Evolutionary conservation across 2,888 invertebrate species (phyloP).

Genomic region (Mesorhabditis belari): DNA sequence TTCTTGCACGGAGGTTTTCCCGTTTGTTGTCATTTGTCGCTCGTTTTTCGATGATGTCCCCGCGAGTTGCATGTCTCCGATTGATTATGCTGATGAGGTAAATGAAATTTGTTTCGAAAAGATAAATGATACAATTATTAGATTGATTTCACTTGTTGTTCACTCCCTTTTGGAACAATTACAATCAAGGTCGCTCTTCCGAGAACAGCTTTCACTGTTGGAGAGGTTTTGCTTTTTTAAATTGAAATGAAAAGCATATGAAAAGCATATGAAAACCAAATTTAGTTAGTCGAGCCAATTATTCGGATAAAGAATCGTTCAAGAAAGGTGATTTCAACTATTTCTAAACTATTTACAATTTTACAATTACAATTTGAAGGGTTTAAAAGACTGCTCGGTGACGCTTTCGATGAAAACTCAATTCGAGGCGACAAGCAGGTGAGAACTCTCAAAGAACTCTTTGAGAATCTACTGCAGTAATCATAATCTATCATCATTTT

Average conservation of each 20-base stretch:
- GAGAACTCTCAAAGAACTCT: neutral
- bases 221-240: constrained; percentile 33
- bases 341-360: neutral
- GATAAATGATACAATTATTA: constrained; percentile 5
- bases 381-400: constrained; percentile 41
- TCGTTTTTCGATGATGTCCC: constrained; percentile 50
- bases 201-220: constrained; percentile 42
- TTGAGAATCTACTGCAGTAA: neutral
- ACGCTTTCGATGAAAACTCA: constrained; percentile 44
- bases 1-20: constrained; percentile 42
- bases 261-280: neutral
- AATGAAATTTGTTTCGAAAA: neutral
- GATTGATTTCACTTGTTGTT: constrained; percentile 50
- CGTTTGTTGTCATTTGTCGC: constrained; percentile 42
- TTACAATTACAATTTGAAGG: constrained; percentile 3
- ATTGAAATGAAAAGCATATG: neutral
- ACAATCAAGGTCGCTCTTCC: constrained; percentile 40
- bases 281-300: constrained; percentile 35
- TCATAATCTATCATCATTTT: neutral
- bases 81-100: constrained; percentile 43
- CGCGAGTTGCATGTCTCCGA: constrained; percentile 37
- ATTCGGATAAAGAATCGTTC: constrained; percentile 42
- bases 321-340: constrained; percentile 17
- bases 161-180: constrained; percentile 49
- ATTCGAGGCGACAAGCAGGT: constrained; percentile 36